Percentiles rank a stretch among this genome's conserved stretches.
Evolutionary conservation across 1,140 invertebrate genomes (phyloP).

Genomic region (Hetaerina americana): DNA sequence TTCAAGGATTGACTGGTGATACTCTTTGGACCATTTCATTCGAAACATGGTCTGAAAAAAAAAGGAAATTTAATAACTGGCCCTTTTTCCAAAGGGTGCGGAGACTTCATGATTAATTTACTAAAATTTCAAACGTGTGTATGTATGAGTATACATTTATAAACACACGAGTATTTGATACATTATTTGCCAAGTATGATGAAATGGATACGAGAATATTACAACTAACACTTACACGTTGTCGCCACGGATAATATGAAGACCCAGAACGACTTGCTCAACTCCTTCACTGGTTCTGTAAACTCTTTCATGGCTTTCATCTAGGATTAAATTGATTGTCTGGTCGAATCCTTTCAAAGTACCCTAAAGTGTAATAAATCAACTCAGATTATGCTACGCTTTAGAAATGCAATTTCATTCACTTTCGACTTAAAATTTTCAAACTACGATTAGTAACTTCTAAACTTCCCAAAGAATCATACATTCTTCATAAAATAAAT

Average conservation of each 20-base stretch:
- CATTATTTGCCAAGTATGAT: too few relatives aligned
- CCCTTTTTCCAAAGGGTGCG: too few relatives aligned
- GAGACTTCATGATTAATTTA: too few relatives aligned
- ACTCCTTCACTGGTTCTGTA: constrained; percentile 85
- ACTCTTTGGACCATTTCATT: too few relatives aligned
- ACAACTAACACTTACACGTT: constrained; percentile 62
- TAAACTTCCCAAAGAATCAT: constrained; percentile 7
- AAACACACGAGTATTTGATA: too few relatives aligned
- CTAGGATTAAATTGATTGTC: constrained; percentile 93
- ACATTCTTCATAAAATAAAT: constrained; percentile 14
- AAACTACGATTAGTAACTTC: background rate
- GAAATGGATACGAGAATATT: constrained; percentile 15
- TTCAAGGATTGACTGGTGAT: too few relatives aligned
- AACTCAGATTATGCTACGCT: too few relatives aligned
- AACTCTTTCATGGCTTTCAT: constrained; percentile 94
- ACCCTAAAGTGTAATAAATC: constrained; percentile 43
- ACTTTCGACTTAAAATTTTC: background rate
- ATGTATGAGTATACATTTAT: too few relatives aligned
- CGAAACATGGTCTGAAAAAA: too few relatives aligned
- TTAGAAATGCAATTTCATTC: constrained; percentile 6
- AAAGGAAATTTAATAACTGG: too few relatives aligned
- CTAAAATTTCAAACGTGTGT: too few relatives aligned
- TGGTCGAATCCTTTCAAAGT: constrained; percentile 91
- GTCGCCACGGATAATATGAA: constrained; percentile 95
- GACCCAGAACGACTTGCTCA: constrained; percentile 89